Conservation (phyloP, 2,888 invertebrate genomes). For the Brenthis daphne region DNA sequence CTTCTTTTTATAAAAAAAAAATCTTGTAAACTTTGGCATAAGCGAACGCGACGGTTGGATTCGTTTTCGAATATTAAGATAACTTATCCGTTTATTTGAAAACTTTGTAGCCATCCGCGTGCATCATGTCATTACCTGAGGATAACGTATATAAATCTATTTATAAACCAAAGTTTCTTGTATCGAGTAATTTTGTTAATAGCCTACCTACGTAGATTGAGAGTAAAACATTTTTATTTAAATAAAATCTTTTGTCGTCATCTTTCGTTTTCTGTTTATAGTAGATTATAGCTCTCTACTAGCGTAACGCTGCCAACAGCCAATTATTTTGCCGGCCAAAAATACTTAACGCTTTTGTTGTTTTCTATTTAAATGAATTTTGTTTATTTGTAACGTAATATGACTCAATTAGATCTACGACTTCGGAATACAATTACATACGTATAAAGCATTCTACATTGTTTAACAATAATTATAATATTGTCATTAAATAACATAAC, state of each 20-base stretch:
- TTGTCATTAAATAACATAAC: neutral
- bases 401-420: neutral
- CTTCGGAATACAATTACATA: slow-evolving; percentile 1
- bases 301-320: slow-evolving; percentile 35
- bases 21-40: no score
- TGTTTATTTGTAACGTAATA: slow-evolving; percentile 18
- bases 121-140: no score
- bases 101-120: no score
- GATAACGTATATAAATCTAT: no score
- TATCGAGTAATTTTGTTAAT: no score
- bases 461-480: neutral
- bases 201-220: no score
- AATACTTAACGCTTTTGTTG: slow-evolving; percentile 36
- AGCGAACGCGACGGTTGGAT: no score
- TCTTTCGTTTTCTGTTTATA: slow-evolving; percentile 18
- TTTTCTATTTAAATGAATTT: slow-evolving; percentile 34
- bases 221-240: neutral
- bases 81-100: no score
- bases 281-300: slow-evolving; percentile 13
- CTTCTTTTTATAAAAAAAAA: no score
- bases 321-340: slow-evolving; percentile 41
- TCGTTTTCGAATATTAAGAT: no score
- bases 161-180: no score
- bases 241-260: slow-evolving; percentile 12
- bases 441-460: neutral